A percentile compares a stretch with the other conserved stretches of the same genome.
Evolutionary conservation across 1,140 invertebrate species (phyloP).

Genomic region (Pogonomyrmex barbatus): DNA sequence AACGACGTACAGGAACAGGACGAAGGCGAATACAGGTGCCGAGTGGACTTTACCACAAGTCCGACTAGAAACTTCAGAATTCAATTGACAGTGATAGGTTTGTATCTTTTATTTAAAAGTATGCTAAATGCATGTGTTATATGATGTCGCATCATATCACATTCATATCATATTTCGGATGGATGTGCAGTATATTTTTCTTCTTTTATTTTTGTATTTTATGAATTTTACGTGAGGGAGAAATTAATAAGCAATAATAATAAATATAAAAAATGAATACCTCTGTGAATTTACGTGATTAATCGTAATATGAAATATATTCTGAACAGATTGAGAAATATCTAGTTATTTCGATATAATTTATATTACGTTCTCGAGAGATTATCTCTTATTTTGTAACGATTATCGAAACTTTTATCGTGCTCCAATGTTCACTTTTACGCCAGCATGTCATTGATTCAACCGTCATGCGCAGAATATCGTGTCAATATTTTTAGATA

Average conservation of each 20-base stretch:
- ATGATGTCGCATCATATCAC: too few species aligned
- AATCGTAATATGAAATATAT: neutral
- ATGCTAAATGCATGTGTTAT: neutral
- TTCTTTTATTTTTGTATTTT: slow-evolving; percentile 5
- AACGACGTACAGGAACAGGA: slow-evolving; percentile 89
- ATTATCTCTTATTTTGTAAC: neutral
- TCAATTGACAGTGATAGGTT: slow-evolving; percentile 93
- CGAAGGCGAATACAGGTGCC: slow-evolving; percentile 91
- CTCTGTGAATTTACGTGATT: neutral
- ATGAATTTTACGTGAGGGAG: neutral
- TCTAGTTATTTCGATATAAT: neutral
- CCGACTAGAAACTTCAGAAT: slow-evolving; percentile 93
- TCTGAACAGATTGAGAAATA: neutral
- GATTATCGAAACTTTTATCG: slow-evolving; percentile 23
- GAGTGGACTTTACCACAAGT: slow-evolving; percentile 93
- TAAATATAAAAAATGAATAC: neutral
- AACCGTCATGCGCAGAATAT: neutral
- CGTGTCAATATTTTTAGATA: slow-evolving; percentile 35
- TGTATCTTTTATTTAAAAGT: slow-evolving; percentile 82
- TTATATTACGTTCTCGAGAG: neutral
- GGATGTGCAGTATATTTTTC: neutral
- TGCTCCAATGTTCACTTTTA: slow-evolving; percentile 25
- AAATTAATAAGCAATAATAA: neutral
- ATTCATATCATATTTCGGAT: too few species aligned
- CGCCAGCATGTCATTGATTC: slow-evolving; percentile 26